Percentiles rank a stretch among this genome's conserved stretches.
Conservation (phyloP, 2,888 invertebrate genomes). For the Drosophila hamatofila region DNA sequence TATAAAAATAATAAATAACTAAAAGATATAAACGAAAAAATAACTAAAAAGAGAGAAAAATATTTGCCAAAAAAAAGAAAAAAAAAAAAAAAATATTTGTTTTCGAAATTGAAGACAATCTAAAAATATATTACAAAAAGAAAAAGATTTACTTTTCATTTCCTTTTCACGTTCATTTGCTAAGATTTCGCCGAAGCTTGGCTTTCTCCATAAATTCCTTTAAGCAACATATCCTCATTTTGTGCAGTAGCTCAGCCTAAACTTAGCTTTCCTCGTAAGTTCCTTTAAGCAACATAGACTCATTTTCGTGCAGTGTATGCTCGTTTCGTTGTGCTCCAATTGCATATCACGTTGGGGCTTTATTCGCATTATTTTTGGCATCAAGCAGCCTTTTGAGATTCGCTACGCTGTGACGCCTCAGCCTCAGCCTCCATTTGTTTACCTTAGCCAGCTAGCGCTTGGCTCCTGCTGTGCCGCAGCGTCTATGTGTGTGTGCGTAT, state of each 20-base stretch:
- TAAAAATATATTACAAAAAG: no score
- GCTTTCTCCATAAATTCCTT: no score
- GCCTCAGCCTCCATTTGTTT: slow-evolving; percentile 34
- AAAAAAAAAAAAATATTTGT: no score
- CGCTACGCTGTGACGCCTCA: slow-evolving; percentile 61
- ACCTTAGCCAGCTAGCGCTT: slow-evolving; percentile 11
- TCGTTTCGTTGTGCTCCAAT: slow-evolving; percentile 32
- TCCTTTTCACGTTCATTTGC: not conserved
- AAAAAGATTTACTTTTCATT: no score
- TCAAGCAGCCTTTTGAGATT: slow-evolving; percentile 71
- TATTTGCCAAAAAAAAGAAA: no score
- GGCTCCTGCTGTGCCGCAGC: slow-evolving; percentile 15
- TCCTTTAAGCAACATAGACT: no score
- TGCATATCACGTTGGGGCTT: slow-evolving; percentile 40
- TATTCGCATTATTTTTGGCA: slow-evolving; percentile 70
- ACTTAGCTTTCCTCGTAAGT: no score
- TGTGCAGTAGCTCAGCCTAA: no score
- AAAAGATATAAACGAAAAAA: no score
- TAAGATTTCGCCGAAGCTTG: not conserved
- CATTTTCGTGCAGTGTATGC: slow-evolving; percentile 22
- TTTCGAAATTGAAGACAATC: no score
- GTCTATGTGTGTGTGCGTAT: not conserved
- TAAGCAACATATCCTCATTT: not conserved
- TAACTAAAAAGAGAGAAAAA: no score
- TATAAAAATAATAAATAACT: no score